Conservation (phyloP, 2,888 invertebrate genomes). For the Drosophila algonquin region DNA sequence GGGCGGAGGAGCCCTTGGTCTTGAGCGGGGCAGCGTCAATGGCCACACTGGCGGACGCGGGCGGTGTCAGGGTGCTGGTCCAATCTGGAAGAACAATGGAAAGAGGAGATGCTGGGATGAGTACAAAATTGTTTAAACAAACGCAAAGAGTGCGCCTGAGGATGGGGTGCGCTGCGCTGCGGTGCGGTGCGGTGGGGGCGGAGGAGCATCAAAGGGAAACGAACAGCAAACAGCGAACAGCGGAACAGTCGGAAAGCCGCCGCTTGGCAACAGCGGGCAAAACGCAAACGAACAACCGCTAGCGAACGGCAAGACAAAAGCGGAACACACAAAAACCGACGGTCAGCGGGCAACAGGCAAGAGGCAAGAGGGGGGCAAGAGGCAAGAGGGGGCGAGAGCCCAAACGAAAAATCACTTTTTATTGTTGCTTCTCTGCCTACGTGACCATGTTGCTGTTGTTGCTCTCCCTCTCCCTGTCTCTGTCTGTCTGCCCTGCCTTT, state of each 20-base stretch:
- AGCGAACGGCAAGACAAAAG: conserved; percentile 58
- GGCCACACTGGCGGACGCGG: conserved; percentile 30
- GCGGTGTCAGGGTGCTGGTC: conserved; percentile 76
- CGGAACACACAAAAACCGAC: conserved; percentile 45
- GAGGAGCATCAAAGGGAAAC: conserved; percentile 9
- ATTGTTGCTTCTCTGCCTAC: conserved; percentile 55
- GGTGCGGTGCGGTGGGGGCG: not conserved
- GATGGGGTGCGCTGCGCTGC: not conserved
- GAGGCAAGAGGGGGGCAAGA: too few relatives aligned
- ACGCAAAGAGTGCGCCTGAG: conserved; percentile 2
- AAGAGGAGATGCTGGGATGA: conserved; percentile 51
- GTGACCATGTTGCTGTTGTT: conserved; percentile 59
- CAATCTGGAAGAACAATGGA: conserved; percentile 72
- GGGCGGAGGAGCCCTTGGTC: conserved; percentile 44
- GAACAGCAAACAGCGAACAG: not conserved
- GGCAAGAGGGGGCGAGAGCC: conserved; percentile 40
- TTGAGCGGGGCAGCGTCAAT: conserved; percentile 48
- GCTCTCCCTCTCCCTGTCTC: conserved; percentile 21
- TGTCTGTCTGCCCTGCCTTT: conserved; percentile 14
- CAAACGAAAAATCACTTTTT: conserved; percentile 54
- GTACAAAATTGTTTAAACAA: conserved; percentile 40
- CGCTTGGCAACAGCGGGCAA: conserved; percentile 67
- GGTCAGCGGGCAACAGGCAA: not conserved
- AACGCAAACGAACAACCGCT: conserved; percentile 27
- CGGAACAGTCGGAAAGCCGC: conserved; percentile 39